Evolutionary conservation across 2,888 invertebrate genomes (phyloP).

Genomic region (Carabus problematicus): DNA sequence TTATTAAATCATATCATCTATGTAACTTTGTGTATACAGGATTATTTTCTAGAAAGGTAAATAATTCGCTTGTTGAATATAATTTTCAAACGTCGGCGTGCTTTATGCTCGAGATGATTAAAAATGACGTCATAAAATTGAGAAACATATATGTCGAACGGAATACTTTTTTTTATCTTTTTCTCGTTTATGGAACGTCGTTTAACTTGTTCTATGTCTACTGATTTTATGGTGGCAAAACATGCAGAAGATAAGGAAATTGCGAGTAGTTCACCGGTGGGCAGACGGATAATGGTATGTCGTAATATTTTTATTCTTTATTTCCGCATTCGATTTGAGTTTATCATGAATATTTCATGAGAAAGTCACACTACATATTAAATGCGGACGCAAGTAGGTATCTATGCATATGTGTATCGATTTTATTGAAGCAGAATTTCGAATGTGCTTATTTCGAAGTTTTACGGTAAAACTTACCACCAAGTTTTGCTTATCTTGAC

Average conservation of each 20-base stretch:
- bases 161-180: too few species aligned
- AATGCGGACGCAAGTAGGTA: constrained; percentile 5
- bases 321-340: constrained; percentile 3
- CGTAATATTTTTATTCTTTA: constrained; percentile 15
- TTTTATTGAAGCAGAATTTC: constrained; percentile 24
- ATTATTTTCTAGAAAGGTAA: too few species aligned
- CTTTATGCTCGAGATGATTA: too few species aligned
- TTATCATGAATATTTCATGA: constrained; percentile 12
- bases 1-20: background rate
- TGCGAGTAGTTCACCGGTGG: background rate
- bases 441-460: background rate
- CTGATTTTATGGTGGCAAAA: too few species aligned
- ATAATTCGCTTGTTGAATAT: too few species aligned
- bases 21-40: background rate
- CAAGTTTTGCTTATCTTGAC: too few species aligned
- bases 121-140: too few species aligned
- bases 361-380: constrained; percentile 16
- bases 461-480: too few species aligned
- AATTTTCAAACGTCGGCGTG: too few species aligned
- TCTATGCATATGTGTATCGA: constrained; percentile 14
- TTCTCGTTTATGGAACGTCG: too few species aligned
- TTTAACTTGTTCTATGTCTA: too few species aligned
- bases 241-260: background rate
- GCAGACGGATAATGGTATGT: background rate
- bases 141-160: too few species aligned